phyloP scores from a whole-genome alignment of 2,113 vertebrate species.

The Nymphicus hollandicus region DNA sequence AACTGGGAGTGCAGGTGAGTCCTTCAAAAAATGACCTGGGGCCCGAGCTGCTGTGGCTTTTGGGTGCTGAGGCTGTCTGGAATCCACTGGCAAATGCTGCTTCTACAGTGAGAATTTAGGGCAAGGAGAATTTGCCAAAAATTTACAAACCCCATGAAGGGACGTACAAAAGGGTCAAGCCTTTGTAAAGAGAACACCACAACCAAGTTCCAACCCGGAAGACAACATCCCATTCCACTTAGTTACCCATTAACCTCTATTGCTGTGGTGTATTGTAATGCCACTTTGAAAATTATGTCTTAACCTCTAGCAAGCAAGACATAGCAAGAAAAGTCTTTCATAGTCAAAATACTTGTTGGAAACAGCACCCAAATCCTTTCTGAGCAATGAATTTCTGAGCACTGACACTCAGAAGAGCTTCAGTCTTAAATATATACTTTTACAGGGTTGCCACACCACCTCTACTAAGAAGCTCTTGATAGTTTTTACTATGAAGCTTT shows the following conservation, averaged over 20 bases:
- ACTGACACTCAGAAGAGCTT: background rate
- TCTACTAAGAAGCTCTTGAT: background rate
- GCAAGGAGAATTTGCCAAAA: background rate
- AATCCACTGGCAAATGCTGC: fast-evolving
- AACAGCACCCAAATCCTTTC: background rate
- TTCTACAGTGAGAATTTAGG: background rate
- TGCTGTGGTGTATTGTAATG: background rate
- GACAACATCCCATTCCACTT: background rate
- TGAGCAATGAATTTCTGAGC: background rate
- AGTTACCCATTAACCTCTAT: background rate
- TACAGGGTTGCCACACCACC: background rate
- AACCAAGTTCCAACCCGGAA: background rate
- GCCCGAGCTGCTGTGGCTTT: fast-evolving
- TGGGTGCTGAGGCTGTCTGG: fast-evolving
- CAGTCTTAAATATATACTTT: background rate
- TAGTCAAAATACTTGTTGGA: background rate
- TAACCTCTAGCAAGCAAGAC: background rate
- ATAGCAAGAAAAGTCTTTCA: background rate
- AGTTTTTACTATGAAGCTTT: background rate
- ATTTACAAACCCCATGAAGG: background rate
- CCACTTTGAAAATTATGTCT: background rate
- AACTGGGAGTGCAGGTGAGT: fast-evolving
- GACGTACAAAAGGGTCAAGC: background rate
- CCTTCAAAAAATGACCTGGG: too few relatives aligned
- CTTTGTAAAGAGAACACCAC: background rate